phyloP scores from a whole-genome alignment of 2,113 vertebrate genomes.

The Eulemur macaco region DNA sequence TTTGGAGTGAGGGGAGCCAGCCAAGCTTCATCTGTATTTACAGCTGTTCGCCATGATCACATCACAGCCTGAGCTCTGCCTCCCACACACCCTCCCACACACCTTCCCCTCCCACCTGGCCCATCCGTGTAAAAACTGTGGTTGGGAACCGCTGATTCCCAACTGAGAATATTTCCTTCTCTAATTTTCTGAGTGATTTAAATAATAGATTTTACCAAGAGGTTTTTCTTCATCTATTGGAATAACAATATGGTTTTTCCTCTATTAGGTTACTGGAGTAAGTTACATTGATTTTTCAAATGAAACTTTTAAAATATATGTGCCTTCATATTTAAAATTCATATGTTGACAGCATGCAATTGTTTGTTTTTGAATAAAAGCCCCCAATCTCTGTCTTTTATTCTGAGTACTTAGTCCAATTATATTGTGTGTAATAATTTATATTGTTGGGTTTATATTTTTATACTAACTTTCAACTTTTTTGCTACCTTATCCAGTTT shows the following conservation, averaged over 20 bases:
- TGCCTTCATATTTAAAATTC: background rate
- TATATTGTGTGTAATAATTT: background rate
- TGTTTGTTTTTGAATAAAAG: background rate
- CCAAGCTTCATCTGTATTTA: too few species aligned
- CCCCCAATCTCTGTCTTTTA: background rate
- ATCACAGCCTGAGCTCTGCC: too few species aligned
- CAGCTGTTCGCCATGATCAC: too few species aligned
- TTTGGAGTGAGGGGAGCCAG: too few species aligned
- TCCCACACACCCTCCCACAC: too few species aligned
- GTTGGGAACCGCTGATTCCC: too few species aligned
- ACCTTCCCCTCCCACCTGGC: too few species aligned
- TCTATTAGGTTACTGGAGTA: background rate
- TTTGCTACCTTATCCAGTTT: background rate
- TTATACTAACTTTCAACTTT: background rate
- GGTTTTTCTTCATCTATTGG: background rate
- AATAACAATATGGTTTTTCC: background rate
- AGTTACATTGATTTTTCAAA: background rate
- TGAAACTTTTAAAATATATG: background rate
- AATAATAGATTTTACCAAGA: background rate
- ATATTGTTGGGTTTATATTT: background rate
- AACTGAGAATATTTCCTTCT: background rate
- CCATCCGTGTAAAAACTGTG: too few species aligned
- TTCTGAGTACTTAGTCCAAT: background rate
- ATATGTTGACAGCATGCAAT: background rate
- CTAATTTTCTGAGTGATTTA: background rate